phyloP scores from a whole-genome alignment of 2,113 vertebrate species.

The Tachysurus vachellii region DNA sequence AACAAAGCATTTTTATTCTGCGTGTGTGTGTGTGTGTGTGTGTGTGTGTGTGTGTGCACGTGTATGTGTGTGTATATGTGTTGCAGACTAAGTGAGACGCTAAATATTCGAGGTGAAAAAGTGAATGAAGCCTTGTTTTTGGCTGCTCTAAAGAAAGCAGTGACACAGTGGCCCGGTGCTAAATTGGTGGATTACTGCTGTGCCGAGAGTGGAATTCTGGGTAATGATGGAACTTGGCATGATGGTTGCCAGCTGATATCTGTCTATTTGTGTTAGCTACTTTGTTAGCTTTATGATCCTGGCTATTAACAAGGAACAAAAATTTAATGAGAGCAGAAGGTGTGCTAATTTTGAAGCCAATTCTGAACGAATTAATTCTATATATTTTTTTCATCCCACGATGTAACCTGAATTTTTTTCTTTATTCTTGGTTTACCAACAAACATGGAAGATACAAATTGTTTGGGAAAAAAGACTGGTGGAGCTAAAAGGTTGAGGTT shows the following conservation, averaged over 20 bases:
- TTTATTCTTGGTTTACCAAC: too few relatives aligned
- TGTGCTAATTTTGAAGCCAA: not conserved
- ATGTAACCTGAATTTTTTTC: too few relatives aligned
- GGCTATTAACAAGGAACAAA: not conserved
- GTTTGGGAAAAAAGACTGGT: too few relatives aligned
- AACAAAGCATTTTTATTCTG: not conserved
- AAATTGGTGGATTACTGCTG: slow-evolving; percentile 85
- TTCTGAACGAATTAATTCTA: not conserved
- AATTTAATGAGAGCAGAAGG: not conserved
- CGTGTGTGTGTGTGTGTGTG: not conserved
- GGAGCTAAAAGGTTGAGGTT: not conserved
- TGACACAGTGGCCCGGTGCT: slow-evolving; percentile 82
- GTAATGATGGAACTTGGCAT: slow-evolving; percentile 67
- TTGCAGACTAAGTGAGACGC: slow-evolving; percentile 76
- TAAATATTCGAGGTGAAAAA: slow-evolving; percentile 86
- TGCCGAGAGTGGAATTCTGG: slow-evolving; percentile 83
- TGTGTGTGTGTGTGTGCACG: slow-evolving; percentile 4
- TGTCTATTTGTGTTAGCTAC: too few relatives aligned
- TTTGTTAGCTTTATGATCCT: not conserved
- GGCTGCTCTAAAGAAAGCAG: slow-evolving; percentile 68
- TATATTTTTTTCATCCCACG: too few relatives aligned
- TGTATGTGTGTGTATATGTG: slow-evolving; percentile 20
- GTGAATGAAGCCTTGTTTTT: slow-evolving; percentile 79
- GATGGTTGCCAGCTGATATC: too few relatives aligned
- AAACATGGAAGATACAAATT: too few relatives aligned